phyloP scores from a whole-genome alignment of 1,140 invertebrate species.

The Microplitis demolitor region DNA sequence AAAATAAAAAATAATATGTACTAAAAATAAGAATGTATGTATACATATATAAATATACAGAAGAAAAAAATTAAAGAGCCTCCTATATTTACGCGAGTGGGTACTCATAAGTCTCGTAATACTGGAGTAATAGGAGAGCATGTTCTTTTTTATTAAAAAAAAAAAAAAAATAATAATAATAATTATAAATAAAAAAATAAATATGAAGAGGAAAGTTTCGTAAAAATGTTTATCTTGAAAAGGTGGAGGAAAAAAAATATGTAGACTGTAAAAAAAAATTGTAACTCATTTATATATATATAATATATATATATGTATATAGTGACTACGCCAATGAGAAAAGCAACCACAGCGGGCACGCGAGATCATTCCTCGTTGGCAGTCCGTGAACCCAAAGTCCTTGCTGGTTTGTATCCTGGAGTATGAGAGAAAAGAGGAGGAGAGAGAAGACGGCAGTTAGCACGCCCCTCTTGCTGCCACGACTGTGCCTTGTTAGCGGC shows the following conservation, averaged over 20 bases:
- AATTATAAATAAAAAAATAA: background rate
- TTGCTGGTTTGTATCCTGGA: constrained; percentile 42
- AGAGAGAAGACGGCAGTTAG: constrained; percentile 38
- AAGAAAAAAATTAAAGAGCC: background rate
- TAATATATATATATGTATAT: constrained; percentile 8
- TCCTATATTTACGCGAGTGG: constrained; percentile 2
- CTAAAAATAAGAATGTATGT: background rate
- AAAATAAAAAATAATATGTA: background rate
- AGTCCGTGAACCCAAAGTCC: constrained; percentile 44
- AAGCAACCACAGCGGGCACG: constrained; percentile 12
- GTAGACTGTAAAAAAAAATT: background rate
- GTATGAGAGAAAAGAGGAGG: constrained; percentile 7
- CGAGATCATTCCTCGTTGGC: constrained; percentile 26
- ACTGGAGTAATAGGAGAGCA: background rate
- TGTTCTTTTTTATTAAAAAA: background rate
- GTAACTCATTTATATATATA: background rate
- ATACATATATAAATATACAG: background rate
- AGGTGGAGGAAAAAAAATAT: background rate
- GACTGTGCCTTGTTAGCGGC: constrained; percentile 45
- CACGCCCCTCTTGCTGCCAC: constrained; percentile 36
- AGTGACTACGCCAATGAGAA: constrained; percentile 31
- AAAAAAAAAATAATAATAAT: background rate
- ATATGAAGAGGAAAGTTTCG: background rate
- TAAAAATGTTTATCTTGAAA: constrained; percentile 10
- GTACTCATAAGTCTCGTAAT: background rate